These are phyloP conservation scores for Aphaenogaster floridana DNA, from an alignment of 1,140 invertebrate species.

Conservation along the genomic window DNA sequence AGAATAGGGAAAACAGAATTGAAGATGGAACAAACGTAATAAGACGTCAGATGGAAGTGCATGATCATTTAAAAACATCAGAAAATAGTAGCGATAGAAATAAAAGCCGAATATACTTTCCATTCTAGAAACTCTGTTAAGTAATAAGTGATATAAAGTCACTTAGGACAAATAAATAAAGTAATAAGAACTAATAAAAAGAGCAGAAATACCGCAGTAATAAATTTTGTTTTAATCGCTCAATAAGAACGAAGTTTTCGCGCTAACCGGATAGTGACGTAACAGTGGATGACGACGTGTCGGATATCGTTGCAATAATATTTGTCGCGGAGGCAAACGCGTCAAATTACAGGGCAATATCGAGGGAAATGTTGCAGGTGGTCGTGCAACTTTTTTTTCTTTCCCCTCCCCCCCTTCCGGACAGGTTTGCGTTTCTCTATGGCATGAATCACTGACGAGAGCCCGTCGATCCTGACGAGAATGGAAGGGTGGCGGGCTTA, in stretches of 20 bases:
- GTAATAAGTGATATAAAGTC: neutral
- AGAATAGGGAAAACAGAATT: neutral
- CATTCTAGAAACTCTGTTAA: neutral
- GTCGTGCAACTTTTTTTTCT: constrained; percentile 42
- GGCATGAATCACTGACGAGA: constrained; percentile 63
- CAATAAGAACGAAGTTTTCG: constrained; percentile 4
- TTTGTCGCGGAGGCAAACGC: constrained; percentile 31
- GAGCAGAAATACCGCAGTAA: neutral
- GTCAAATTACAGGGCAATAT: constrained; percentile 55
- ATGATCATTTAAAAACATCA: neutral
- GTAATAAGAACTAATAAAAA: neutral
- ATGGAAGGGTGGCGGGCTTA: constrained; percentile 47
- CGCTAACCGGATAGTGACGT: neutral
- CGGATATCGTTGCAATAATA: constrained; percentile 49
- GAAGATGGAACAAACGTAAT: neutral
- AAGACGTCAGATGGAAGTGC: neutral
- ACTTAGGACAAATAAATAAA: constrained; percentile 1
- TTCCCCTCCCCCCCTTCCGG: neutral
- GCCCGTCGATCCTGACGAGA: constrained; percentile 28
- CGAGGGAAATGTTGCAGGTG: constrained; percentile 19
- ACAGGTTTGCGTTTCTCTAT: constrained; percentile 52
- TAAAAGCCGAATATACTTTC: neutral
- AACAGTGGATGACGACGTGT: constrained; percentile 19
- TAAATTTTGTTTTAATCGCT: constrained; percentile 19
- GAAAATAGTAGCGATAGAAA: neutral